A percentile compares a stretch with the other conserved stretches of the same genome.
phyloP scores from a whole-genome alignment of 1,140 invertebrate species.

The Drosophila jambulina region DNA sequence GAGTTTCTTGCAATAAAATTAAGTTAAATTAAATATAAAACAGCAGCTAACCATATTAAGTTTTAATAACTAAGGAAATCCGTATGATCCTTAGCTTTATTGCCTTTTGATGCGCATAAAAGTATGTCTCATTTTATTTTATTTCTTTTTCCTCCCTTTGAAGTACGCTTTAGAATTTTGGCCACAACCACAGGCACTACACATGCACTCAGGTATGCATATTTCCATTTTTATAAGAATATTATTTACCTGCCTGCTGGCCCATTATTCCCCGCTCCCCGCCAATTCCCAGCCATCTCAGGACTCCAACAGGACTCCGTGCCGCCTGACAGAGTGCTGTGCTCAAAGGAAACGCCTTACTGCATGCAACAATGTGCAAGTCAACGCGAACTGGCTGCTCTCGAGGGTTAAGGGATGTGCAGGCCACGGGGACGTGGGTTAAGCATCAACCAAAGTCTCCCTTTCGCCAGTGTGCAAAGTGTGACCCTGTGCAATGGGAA shows the following conservation, averaged over 20 bases:
- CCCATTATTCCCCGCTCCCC: slow-evolving; percentile 47
- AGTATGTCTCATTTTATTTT: background rate
- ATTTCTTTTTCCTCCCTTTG: background rate
- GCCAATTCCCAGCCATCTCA: slow-evolving; percentile 25
- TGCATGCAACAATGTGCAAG: slow-evolving; percentile 78
- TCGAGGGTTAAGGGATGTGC: slow-evolving; percentile 13
- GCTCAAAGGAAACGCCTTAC: slow-evolving; percentile 73
- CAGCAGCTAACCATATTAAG: no score
- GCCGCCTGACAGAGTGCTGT: slow-evolving; percentile 52
- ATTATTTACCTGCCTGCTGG: slow-evolving; percentile 60
- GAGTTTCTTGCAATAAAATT: background rate
- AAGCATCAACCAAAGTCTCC: slow-evolving; percentile 23
- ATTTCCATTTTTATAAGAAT: slow-evolving; percentile 54
- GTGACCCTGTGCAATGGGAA: slow-evolving; percentile 26
- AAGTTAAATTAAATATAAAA: background rate
- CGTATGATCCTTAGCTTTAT: background rate
- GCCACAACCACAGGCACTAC: background rate
- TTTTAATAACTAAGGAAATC: background rate
- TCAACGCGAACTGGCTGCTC: slow-evolving; percentile 58
- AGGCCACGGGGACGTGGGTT: slow-evolving; percentile 14
- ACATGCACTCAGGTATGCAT: slow-evolving; percentile 19
- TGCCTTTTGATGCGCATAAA: background rate
- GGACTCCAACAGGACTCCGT: slow-evolving; percentile 40
- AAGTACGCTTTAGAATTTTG: background rate
- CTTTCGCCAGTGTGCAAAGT: slow-evolving; percentile 23